Conservation (phyloP, 2,797 vertebrate species). For the Pyrocephalus nanus region DNA sequence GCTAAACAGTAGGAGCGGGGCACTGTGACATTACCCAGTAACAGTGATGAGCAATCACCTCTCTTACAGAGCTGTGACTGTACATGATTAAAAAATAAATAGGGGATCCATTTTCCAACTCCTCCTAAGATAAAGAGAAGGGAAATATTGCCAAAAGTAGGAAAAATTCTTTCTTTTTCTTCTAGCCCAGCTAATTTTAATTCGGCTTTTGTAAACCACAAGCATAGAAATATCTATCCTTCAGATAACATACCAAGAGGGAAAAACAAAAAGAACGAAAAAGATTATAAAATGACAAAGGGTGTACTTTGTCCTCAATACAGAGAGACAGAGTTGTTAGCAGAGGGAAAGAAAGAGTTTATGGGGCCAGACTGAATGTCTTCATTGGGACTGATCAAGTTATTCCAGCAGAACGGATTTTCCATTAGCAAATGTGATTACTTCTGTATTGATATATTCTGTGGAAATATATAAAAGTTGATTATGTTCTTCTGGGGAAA, state of each 20-base stretch:
- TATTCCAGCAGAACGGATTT: slow-evolving; percentile 10
- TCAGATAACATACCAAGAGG: background rate
- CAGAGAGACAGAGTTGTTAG: background rate
- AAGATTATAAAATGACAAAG: background rate
- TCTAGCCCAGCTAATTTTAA: background rate
- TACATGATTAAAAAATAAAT: slow-evolving; percentile 42
- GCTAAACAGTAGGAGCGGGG: slow-evolving; percentile 50
- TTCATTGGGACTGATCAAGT: background rate
- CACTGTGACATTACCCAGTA: background rate
- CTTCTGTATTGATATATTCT: background rate
- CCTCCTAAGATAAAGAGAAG: background rate
- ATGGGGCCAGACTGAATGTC: background rate
- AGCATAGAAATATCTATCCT: background rate
- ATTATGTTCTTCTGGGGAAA: background rate
- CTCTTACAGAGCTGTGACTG: background rate
- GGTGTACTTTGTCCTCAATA: background rate
- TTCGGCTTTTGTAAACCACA: background rate
- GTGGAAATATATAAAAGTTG: background rate
- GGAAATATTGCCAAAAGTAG: background rate
- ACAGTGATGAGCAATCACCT: background rate
- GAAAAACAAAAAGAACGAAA: background rate
- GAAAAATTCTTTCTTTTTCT: background rate
- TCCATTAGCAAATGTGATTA: slow-evolving; percentile 41
- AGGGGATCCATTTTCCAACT: background rate
- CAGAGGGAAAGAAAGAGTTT: background rate